Conservation (phyloP, 1,140 invertebrate genomes). For the Caenorhabditis briggsae region DNA sequence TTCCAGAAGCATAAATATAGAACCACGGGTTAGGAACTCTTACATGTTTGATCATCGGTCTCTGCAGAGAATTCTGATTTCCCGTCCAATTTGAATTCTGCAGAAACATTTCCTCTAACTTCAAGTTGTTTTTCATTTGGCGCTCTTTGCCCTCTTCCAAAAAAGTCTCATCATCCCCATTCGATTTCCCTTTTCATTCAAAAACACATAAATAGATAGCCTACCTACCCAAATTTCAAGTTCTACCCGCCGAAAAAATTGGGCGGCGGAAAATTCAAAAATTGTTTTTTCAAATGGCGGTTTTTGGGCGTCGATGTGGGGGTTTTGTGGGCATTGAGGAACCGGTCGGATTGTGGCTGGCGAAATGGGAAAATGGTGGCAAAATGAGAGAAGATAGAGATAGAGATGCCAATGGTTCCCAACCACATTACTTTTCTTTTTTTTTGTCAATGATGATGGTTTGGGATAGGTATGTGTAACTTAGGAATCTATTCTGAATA, state of each 20-base stretch:
- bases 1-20: too few species aligned
- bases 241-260: conserved; percentile 11
- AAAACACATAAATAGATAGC: too few species aligned
- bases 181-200: too few species aligned
- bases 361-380: conserved; percentile 46
- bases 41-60: too few species aligned
- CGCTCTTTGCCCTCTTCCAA: too few species aligned
- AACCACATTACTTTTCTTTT: conserved; percentile 27
- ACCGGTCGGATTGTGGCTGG: conserved; percentile 31
- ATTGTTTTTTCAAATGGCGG: conserved; percentile 45
- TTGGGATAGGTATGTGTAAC: background rate
- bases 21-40: too few species aligned
- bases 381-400: background rate
- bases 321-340: conserved; percentile 15
- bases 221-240: conserved; percentile 7
- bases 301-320: conserved; percentile 37
- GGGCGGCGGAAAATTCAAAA: conserved; percentile 22
- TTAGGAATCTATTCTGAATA: background rate
- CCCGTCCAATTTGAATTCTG: too few species aligned
- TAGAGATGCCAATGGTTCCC: conserved; percentile 35
- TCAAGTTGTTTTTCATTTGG: too few species aligned
- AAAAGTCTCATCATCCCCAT: too few species aligned
- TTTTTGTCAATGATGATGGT: background rate
- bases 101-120: too few species aligned
- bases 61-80: too few species aligned